Conservation (phyloP, 2,888 invertebrate species). For the Zelleria hepariella region DNA sequence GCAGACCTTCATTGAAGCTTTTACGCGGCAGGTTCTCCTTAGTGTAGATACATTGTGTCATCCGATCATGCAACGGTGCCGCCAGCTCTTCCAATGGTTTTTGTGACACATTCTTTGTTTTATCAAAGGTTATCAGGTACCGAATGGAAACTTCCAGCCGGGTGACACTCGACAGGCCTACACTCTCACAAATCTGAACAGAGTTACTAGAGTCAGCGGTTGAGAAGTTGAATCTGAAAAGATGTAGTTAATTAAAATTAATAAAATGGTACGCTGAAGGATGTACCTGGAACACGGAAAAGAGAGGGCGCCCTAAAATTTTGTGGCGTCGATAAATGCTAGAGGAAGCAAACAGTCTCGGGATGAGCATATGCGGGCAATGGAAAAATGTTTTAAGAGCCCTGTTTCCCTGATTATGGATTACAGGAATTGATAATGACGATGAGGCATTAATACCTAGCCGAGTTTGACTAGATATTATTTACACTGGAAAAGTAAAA, state of each 20-base stretch:
- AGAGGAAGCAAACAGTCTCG: too few species aligned
- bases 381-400: too few species aligned
- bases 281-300: too few species aligned
- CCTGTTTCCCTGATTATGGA: too few species aligned
- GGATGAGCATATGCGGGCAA: too few species aligned
- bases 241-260: neutral
- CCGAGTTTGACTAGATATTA: too few species aligned
- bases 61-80: constrained; percentile 85
- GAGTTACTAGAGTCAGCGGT: constrained; percentile 97
- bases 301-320: too few species aligned
- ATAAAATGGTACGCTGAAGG: too few species aligned
- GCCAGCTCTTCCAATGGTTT: constrained; percentile 62
- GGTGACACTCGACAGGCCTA: constrained; percentile 80
- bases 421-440: too few species aligned
- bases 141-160: constrained; percentile 88
- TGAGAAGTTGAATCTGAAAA: constrained; percentile 88
- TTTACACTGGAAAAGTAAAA: too few species aligned
- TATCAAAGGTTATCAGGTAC: constrained; percentile 75
- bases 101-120: constrained; percentile 38
- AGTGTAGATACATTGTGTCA: constrained; percentile 93
- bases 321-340: too few species aligned
- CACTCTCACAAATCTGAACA: constrained; percentile 91
- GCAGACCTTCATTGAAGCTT: constrained; percentile 78
- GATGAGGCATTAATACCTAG: too few species aligned
- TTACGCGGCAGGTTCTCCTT: constrained; percentile 73